phyloP scores from a whole-genome alignment of 2,797 vertebrate species.

The Pyrrhura leucotis region DNA sequence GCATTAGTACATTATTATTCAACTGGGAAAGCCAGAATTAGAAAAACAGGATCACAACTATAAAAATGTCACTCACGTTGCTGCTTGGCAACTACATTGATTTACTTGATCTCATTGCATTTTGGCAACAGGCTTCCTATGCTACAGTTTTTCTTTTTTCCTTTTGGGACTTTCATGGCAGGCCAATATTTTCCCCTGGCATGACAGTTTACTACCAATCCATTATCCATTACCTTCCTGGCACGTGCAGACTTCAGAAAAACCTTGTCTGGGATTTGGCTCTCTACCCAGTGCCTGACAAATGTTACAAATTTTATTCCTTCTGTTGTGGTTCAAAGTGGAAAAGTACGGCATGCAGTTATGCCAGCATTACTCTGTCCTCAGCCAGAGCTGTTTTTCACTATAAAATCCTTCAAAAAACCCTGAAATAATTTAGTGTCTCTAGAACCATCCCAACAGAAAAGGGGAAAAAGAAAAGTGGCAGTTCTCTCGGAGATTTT shows the following conservation, averaged over 20 bases:
- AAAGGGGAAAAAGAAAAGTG: neutral
- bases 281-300: neutral
- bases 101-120: neutral
- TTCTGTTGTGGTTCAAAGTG: conserved; percentile 8
- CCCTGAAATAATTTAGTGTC: neutral
- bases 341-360: conserved; percentile 3
- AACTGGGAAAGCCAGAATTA: neutral
- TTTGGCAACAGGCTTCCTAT: neutral
- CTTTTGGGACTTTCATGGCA: neutral
- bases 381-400: neutral
- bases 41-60: neutral
- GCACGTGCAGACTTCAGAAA: conserved; percentile 11
- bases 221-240: conserved; percentile 39
- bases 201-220: conserved; percentile 7
- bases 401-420: neutral
- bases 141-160: neutral
- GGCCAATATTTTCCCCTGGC: conserved; percentile 5
- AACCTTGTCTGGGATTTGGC: conserved; percentile 15
- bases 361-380: neutral
- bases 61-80: neutral
- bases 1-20: neutral
- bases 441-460: neutral
- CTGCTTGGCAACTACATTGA: neutral
- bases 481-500: neutral
- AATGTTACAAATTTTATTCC: neutral